Percentiles rank a stretch among this genome's conserved stretches.
Evolutionary conservation across 2,888 invertebrate species (phyloP).

Genomic region (Drepanosiphum platanoidis): DNA sequence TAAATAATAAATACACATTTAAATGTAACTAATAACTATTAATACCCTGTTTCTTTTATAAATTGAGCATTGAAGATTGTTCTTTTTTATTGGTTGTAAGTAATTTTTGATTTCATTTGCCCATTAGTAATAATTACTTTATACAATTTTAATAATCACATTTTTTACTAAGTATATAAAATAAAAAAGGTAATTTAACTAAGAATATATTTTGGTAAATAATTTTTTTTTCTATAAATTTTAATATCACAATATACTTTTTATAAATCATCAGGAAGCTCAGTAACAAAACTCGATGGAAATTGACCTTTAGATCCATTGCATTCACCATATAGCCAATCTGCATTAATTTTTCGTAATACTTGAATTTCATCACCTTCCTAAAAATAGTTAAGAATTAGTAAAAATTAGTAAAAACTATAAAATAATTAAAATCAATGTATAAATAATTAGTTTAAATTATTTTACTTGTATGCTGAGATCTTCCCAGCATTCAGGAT

Average conservation of each 20-base stretch:
- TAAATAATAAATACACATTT: not conserved
- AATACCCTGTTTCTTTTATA: slow-evolving; percentile 39
- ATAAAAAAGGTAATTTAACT: slow-evolving; percentile 1
- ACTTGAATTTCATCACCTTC: slow-evolving; percentile 75
- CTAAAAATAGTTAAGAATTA: slow-evolving; percentile 66
- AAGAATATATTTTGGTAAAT: slow-evolving; percentile 45
- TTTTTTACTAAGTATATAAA: slow-evolving; percentile 10
- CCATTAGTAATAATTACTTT: slow-evolving; percentile 18
- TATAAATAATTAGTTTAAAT: slow-evolving; percentile 15
- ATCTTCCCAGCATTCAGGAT: slow-evolving; percentile 73
- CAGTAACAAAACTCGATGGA: slow-evolving; percentile 77
- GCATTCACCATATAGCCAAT: slow-evolving; percentile 82
- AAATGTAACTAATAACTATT: not conserved
- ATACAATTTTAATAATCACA: slow-evolving; percentile 8
- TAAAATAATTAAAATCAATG: slow-evolving; percentile 8
- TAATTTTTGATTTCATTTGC: slow-evolving; percentile 30
- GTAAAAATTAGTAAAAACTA: slow-evolving; percentile 13
- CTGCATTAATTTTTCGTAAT: slow-evolving; percentile 76
- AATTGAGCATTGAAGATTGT: slow-evolving; percentile 52
- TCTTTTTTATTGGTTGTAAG: slow-evolving; percentile 28
- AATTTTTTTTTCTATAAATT: slow-evolving; percentile 18
- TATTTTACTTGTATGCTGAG: slow-evolving; percentile 70
- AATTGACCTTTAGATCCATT: slow-evolving; percentile 78
- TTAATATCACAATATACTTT: slow-evolving; percentile 38
- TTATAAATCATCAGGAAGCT: slow-evolving; percentile 61